phyloP scores from a whole-genome alignment of 2,888 invertebrate genomes.

The Dichetophora obliterata region DNA sequence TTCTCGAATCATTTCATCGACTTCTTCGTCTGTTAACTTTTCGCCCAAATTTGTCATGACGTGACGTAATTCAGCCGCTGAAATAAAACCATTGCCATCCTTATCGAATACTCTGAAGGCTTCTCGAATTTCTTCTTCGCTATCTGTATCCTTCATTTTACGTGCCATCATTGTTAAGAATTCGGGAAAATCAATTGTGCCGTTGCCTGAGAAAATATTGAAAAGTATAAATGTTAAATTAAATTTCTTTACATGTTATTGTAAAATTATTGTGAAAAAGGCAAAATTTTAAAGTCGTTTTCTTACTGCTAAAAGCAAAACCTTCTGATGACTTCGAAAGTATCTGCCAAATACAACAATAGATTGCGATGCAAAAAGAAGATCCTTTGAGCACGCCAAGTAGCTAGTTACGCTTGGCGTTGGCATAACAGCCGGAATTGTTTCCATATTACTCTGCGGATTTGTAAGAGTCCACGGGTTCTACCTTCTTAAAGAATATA shows the following conservation, averaged over 20 bases:
- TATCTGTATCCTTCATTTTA: slow-evolving; percentile 99
- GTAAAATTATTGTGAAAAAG: background rate
- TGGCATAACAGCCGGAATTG: too few species aligned
- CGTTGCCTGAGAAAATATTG: slow-evolving; percentile 81
- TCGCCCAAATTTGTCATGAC: slow-evolving; percentile 99
- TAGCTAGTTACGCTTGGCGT: too few species aligned
- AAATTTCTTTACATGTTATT: too few species aligned
- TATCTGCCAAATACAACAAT: too few species aligned
- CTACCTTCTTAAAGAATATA: too few species aligned
- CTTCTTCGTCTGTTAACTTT: slow-evolving; percentile 99
- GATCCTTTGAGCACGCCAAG: too few species aligned
- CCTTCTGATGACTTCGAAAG: too few species aligned
- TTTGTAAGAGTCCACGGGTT: too few species aligned
- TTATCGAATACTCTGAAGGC: slow-evolving; percentile 99
- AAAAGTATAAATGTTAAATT: slow-evolving; percentile 8
- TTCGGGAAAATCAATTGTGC: slow-evolving; percentile 99
- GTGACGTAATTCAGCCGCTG: slow-evolving; percentile 97
- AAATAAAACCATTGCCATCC: slow-evolving; percentile 99
- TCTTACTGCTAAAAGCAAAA: too few species aligned
- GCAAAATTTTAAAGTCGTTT: background rate
- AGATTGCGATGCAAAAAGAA: too few species aligned
- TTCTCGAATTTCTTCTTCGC: slow-evolving; percentile 99
- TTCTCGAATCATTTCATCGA: slow-evolving; percentile 99
- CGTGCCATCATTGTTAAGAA: slow-evolving; percentile 99
- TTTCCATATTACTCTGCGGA: too few species aligned